These are phyloP conservation scores for Motacilla alba DNA, from an alignment of 2,113 vertebrate genomes.

Conservation along the genomic window DNA sequence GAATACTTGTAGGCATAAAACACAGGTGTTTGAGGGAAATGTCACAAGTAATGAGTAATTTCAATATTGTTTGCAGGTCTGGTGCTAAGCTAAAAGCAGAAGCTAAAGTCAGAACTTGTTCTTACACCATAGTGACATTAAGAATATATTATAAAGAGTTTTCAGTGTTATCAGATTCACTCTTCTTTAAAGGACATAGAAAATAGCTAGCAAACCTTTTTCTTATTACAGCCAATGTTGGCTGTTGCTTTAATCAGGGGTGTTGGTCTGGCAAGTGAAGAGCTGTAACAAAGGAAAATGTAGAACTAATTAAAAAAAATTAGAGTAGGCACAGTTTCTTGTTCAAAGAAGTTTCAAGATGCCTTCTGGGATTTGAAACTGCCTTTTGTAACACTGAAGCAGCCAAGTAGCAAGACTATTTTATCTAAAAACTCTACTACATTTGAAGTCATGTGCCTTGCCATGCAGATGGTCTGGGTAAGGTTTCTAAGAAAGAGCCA, in stretches of 20 bases:
- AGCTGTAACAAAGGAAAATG: not conserved
- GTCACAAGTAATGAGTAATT: not conserved
- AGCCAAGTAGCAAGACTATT: not conserved
- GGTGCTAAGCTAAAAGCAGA: not conserved
- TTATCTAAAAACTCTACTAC: not conserved
- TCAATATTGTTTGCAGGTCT: not conserved
- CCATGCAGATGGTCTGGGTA: fast-evolving
- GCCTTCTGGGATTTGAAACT: not conserved
- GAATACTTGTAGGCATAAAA: not conserved
- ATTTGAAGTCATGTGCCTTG: not conserved
- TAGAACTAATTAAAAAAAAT: not conserved
- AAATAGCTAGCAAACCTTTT: not conserved
- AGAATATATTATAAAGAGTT: not conserved
- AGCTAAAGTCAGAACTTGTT: not conserved
- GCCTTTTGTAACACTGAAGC: not conserved
- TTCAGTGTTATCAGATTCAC: not conserved
- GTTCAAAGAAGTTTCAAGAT: not conserved
- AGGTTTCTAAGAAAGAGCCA: not conserved
- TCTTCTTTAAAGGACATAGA: not conserved
- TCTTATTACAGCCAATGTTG: not conserved
- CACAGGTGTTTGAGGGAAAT: not conserved
- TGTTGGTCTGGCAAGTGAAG: not conserved
- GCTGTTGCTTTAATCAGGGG: not conserved
- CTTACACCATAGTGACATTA: not conserved
- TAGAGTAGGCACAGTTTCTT: not conserved